Evolutionary conservation across 2,797 vertebrate genomes (phyloP).

Genomic region (Chrosomus eos): DNA sequence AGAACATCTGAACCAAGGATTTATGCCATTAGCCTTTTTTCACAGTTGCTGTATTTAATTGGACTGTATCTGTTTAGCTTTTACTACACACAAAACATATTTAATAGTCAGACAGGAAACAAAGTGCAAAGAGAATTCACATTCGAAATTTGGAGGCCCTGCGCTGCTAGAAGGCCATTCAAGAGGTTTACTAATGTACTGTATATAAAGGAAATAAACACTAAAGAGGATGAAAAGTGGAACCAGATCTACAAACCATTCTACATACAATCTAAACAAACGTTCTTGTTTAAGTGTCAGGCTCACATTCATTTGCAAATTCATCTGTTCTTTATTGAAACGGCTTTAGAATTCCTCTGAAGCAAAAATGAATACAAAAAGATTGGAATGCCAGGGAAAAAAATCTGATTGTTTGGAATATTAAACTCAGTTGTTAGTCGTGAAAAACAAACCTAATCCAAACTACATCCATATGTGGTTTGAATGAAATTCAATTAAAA

Average conservation of each 20-base stretch:
- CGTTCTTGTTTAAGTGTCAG: not conserved
- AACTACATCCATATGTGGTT: constrained; percentile 1
- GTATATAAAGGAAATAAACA: constrained; percentile 20
- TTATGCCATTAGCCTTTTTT: constrained; percentile 42
- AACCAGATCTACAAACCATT: constrained; percentile 28
- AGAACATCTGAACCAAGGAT: constrained; percentile 49
- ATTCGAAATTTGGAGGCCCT: constrained; percentile 63
- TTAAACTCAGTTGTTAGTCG: not conserved
- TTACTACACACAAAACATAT: constrained; percentile 64
- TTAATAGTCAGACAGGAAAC: constrained; percentile 50
- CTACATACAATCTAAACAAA: constrained; percentile 5
- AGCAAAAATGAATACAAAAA: not conserved
- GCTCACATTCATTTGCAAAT: not conserved
- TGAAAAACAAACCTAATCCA: not conserved
- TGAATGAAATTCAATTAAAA: not conserved
- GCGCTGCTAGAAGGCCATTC: constrained; percentile 4
- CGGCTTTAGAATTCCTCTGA: not conserved
- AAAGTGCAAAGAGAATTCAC: constrained; percentile 59
- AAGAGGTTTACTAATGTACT: constrained; percentile 20
- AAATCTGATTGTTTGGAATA: not conserved
- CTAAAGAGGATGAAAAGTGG: constrained; percentile 33
- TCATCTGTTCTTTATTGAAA: not conserved
- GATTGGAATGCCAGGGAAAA: not conserved
- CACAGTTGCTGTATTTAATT: constrained; percentile 61
- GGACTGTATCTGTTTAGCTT: constrained; percentile 64